phyloP scores from a whole-genome alignment of 2,113 vertebrate genomes.

The Otolemur garnettii region DNA sequence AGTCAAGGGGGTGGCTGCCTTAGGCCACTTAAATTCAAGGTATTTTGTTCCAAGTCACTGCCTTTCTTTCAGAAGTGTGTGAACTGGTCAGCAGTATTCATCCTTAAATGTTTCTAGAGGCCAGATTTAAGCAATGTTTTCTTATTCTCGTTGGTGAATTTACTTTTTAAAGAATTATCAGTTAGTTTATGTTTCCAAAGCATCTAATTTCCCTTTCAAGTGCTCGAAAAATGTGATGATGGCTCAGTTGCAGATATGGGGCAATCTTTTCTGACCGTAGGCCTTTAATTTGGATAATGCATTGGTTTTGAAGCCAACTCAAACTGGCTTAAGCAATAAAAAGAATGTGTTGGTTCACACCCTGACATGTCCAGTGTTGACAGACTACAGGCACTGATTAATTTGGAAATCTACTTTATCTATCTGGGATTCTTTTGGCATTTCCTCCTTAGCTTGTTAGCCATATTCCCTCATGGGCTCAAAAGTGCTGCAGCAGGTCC shows the following conservation, averaged over 20 bases:
- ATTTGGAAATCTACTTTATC: not conserved
- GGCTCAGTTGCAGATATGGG: not conserved
- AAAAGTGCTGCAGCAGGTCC: not conserved
- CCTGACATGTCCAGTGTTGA: not conserved
- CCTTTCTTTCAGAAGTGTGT: not conserved
- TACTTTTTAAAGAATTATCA: conserved; percentile 20
- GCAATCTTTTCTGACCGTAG: not conserved
- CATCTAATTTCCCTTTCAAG: not conserved
- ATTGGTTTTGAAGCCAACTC: conserved; percentile 7
- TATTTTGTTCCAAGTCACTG: not conserved
- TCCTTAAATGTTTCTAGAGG: not conserved
- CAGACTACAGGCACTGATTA: not conserved
- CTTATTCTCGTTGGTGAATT: not conserved
- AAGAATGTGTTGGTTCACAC: not conserved
- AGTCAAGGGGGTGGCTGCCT: not conserved
- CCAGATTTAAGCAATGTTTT: not conserved
- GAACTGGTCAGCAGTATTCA: not conserved
- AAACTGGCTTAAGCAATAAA: not conserved
- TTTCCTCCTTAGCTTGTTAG: conserved; percentile 19
- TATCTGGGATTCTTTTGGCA: not conserved
- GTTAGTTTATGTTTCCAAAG: conserved; percentile 6
- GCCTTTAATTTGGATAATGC: not conserved
- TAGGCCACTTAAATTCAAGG: not conserved
- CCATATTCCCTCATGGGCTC: not conserved
- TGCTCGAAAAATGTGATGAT: not conserved